phyloP scores from a whole-genome alignment of 2,113 vertebrate genomes.

The Symphodus melops region DNA sequence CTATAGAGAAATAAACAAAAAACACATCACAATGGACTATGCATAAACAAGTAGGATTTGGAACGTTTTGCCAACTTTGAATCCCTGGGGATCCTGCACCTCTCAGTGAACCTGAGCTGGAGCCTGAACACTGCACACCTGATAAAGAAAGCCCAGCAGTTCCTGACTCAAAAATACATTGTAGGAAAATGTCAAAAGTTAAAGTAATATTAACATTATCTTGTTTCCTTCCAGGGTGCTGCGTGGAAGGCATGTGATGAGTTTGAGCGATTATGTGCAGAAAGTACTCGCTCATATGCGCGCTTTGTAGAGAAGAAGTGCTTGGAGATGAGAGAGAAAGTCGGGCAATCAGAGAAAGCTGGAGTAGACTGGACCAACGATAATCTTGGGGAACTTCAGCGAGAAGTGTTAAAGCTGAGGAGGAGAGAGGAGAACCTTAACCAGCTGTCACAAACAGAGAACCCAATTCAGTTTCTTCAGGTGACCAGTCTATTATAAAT shows the following conservation, averaged over 20 bases:
- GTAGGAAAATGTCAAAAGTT: no score
- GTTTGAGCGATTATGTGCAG: slow-evolving; percentile 33
- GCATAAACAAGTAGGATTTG: no score
- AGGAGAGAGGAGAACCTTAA: slow-evolving; percentile 41
- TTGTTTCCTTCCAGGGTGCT: slow-evolving; percentile 42
- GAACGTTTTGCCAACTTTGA: no score
- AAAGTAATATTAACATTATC: background rate
- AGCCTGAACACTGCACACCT: no score
- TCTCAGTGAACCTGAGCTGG: no score
- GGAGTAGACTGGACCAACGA: slow-evolving; percentile 37
- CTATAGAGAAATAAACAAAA: no score
- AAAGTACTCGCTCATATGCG: slow-evolving; percentile 2
- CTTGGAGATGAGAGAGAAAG: slow-evolving; percentile 47
- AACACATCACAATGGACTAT: no score
- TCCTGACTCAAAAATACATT: no score
- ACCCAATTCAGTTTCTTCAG: slow-evolving; percentile 68
- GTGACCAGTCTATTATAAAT: slow-evolving; percentile 30
- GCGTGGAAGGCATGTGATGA: slow-evolving; percentile 49
- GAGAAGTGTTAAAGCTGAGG: slow-evolving; percentile 54
- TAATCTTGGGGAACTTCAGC: slow-evolving; percentile 21
- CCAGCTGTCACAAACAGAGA: slow-evolving; percentile 54
- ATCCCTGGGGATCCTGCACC: no score
- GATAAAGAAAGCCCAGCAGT: no score
- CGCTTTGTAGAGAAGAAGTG: slow-evolving; percentile 30
- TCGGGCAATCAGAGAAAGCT: slow-evolving; percentile 51